Base-by-base conservation (phyloP, 1,140 invertebrate genomes). In the Drosophila subpulchrella region DNA sequence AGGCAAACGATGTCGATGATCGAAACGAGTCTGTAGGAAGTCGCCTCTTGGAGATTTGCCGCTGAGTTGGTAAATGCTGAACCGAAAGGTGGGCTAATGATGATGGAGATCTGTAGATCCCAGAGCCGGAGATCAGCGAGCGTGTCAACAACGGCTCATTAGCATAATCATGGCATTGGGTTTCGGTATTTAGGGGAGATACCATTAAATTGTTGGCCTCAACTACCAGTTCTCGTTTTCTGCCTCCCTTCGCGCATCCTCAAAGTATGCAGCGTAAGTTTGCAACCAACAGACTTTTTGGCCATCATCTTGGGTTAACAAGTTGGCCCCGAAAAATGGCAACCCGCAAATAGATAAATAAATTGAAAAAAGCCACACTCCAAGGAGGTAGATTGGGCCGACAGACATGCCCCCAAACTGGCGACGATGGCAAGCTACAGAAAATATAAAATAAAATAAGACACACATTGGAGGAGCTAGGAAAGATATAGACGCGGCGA, bases 101-200 rank as follows among this genome's bases (percentile, higher is more conserved):
- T 70, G 51, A 71, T 57, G 50, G 67, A 71, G 62, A 68, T 68
- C 67, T 70, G 44, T 56, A 72, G 65, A 67, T 67, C 47, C 38
- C 15, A 36, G 30, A 38, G 68, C 53, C 32, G 38, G 24, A 34
- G 68, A 71, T 76, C 65, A 76, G 63, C 56, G 57, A 77, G 63
- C 73, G 63, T 77, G 74, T 77, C 63, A 77, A 77, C 74, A 77
- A 59, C 55, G 57, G 81, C 81, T 75, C 76, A 83, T 83, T 84
- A 84, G 51, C 68, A 80, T 77, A 75, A 75, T 76, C 72, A 76
- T 55, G 61, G 54, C 48, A 71, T 72, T 48, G 42, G 42, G 42
- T 66, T 66, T 50, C 44, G 13, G 65, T 50, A 15, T 53, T 68
- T 47, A 39, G 36, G 53, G 44, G 44, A 39, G 67, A n/a, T 13